These are phyloP conservation scores for Megaceryle maxima DNA, from an alignment of 2,113 vertebrate genomes.

Conservation along the genomic window DNA sequence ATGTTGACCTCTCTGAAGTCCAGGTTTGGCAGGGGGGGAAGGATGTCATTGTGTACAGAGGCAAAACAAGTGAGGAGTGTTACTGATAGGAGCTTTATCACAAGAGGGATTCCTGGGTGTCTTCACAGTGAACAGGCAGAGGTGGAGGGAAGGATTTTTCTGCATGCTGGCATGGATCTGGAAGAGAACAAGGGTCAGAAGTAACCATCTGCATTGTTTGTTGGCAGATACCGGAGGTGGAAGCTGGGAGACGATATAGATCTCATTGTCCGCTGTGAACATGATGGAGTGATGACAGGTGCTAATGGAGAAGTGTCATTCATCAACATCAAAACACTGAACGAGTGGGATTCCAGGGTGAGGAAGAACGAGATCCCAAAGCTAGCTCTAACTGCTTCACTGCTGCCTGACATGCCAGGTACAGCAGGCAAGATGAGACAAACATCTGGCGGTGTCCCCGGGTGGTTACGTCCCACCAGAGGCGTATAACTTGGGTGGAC, in stretches of 20 bases:
- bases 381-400: conserved; percentile 27
- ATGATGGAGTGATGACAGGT: conserved; percentile 96
- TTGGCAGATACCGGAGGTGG: conserved; percentile 92
- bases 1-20: not conserved
- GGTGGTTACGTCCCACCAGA: not conserved
- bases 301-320: conserved; percentile 98
- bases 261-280: conserved; percentile 95
- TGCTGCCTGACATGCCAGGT: conserved; percentile 37
- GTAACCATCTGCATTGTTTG: not conserved
- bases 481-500: not conserved
- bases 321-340: conserved; percentile 97
- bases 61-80: not conserved
- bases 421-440: conserved; percentile 13
- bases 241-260: conserved; percentile 98
- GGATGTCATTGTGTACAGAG: accelerated
- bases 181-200: not conserved
- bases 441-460: accelerated
- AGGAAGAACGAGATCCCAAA: conserved; percentile 38
- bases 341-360: conserved; percentile 99
- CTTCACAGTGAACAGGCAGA: not conserved
- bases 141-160: not conserved
- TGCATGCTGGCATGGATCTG: not conserved
- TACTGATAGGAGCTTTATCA: not conserved
- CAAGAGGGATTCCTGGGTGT: not conserved
- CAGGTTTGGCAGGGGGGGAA: not conserved